Evolutionary conservation across 92 coral and sea anemone genomes (phyloP), one percentile per base, ranked within the genome.

Genomic region (Actinernus sp.): DNA sequence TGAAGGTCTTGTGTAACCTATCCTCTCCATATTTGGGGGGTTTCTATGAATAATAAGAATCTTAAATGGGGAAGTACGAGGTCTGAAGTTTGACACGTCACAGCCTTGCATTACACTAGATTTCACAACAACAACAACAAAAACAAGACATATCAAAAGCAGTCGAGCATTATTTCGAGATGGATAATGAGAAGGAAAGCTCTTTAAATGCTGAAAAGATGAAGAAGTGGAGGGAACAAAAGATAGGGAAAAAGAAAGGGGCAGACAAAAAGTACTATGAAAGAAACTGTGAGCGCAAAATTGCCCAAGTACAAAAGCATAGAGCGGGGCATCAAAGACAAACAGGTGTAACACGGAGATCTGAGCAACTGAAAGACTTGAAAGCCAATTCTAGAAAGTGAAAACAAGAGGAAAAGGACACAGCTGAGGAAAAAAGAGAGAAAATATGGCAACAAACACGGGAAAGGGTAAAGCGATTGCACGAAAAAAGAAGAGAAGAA

Each of bases 181-280:
- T 23, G 61, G 21, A 55, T 26, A 26, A 23, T 18, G 28, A 55
- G 24, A 55, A 10, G 61, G 21, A 26, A 30, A 45, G 10, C 22
- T 9, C 8, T 59, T 59, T 52, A 23, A 59, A 37, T 59, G 66
- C 66, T 17, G 66, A 59, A 37, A 59, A 59, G 51, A 59, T 59
- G 66, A 59, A 31, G 31, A 59, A 18, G 51, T 59, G 66, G 51
- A 59, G 66, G 26, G 66, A 59, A 16, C 37, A 55, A n/a, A 55
- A 55, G 39, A 26, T 23, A 1, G 38, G 14, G 28, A 55, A 55
- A 59, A 59, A 59, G 51, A 22, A 31, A 37, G 49, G 3, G 23
- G 29, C 66, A 59, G 66, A 59, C 26, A 59, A 59, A 59, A 59
- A 59, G 9, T 22, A 59, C 20, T 59, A 59, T 26, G 66, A 59